phyloP scores from a whole-genome alignment of 2,888 invertebrate species.

The Troides oblongomaculatus region DNA sequence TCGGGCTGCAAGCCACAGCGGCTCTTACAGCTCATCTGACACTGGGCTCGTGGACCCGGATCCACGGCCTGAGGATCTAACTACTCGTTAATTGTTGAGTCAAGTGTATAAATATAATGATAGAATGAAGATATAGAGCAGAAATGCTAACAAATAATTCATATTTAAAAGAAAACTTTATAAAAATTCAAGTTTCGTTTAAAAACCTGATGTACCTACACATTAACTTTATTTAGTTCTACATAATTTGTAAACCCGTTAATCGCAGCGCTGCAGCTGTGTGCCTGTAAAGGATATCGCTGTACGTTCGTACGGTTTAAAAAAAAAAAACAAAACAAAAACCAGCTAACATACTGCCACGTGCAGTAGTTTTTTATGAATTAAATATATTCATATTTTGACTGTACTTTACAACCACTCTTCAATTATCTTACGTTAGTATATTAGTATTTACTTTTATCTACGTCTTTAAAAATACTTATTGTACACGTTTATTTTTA shows the following conservation, averaged over 20 bases:
- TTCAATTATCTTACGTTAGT: too few species aligned
- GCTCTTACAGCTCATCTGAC: too few species aligned
- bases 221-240: neutral
- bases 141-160: neutral
- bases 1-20: too few species aligned
- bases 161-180: neutral
- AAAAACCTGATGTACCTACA: constrained; percentile 7
- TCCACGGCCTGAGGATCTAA: neutral
- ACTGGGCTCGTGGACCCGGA: too few species aligned
- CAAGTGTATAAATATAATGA: neutral
- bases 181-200: constrained; percentile 5
- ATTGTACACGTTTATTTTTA: too few species aligned
- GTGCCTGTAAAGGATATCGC: constrained; percentile 21
- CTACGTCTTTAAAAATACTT: too few species aligned
- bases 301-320: constrained; percentile 12
- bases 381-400: neutral
- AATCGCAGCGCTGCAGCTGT: constrained; percentile 27
- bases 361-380: constrained; percentile 11
- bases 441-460: too few species aligned
- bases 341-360: constrained; percentile 22
- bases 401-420: too few species aligned
- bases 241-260: constrained; percentile 28
- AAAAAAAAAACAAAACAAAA: constrained; percentile 19
- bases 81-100: neutral
- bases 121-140: neutral